Evolutionary conservation across 2,797 vertebrate species (phyloP).

Genomic region (Mergus octosetaceus): DNA sequence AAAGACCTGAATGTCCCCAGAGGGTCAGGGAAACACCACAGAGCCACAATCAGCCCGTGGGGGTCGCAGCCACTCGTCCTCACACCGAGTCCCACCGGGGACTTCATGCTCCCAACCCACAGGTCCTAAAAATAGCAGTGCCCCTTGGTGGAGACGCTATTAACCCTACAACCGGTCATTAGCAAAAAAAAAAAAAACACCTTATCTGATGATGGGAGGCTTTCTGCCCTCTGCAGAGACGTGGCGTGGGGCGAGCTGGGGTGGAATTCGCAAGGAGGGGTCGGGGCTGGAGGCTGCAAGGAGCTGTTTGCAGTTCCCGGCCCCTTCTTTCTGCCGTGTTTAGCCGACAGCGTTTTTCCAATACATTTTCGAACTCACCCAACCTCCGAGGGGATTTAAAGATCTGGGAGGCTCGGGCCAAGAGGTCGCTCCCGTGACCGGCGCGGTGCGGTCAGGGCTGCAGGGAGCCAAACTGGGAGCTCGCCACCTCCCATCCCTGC

Average conservation of each 20-base stretch:
- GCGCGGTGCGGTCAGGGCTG: neutral
- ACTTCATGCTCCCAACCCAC: neutral
- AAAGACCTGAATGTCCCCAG: neutral
- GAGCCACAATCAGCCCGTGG: rapidly evolving
- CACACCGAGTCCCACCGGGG: neutral
- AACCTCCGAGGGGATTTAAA: neutral
- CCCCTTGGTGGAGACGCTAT: neutral
- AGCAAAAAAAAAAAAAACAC: neutral
- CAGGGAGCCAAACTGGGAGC: neutral
- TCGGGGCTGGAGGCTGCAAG: neutral
- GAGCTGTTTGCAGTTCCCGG: neutral
- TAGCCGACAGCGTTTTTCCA: slow-evolving; percentile 25
- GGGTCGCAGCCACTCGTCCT: neutral
- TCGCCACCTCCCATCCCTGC: neutral
- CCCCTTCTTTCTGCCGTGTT: neutral
- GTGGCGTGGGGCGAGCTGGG: neutral
- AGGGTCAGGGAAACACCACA: neutral
- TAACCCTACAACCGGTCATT: neutral
- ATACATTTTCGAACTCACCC: neutral
- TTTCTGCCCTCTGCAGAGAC: neutral
- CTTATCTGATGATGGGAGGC: neutral
- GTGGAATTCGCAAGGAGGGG: neutral
- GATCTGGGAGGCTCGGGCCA: neutral
- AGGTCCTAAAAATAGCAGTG: neutral
- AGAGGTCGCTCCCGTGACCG: neutral